Base-by-base conservation (phyloP, 2,888 invertebrate genomes). In the Drosophila limbata region DNA sequence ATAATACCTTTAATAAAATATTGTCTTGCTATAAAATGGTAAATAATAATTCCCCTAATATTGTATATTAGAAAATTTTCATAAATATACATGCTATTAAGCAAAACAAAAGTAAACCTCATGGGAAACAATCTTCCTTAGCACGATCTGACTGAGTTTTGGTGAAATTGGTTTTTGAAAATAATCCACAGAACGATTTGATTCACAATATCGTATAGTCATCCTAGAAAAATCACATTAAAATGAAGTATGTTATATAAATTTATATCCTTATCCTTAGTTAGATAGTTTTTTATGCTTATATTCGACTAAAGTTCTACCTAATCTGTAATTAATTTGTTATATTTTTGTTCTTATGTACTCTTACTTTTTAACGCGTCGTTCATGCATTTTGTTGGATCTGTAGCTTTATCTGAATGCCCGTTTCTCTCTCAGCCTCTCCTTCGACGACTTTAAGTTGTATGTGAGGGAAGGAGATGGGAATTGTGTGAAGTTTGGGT, bases 321-420 rank as follows among this genome's bases (percentile, higher is more conserved):
- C 13, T 19, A 1, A 11, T 19, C 19, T 42, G 4, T 11, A 4
- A 4, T 19, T 11, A 15, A 4, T 15, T 28, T 15, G 15, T 8
- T 21, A n/a, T 4, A 25, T 8, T 33, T 21, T 50, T 19, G 2
- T 1, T 17, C 19, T 21, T 3, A 6, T 9, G 33, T 60, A 8
- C 40, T 31, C 89, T 90, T 79, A 92, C 91, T 92, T 92, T 79
- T 92, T 92, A 13, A 92, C 92, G 63, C 91, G 91, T 61, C 92
- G 76, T 69, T 92, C 92, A 66, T 91, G 92, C 92, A 92, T 92
- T 59, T 59, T 45, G 37, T 48, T 47, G 8, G 44, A 4, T 40
- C 55, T 28, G 47, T 40, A 10, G 28, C 13, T n/a, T 15, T 47
- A 5, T 15, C 21, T 31, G 35, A 9, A 19, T 37, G n/a, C 13